Base-by-base conservation (phyloP, 2,113 vertebrate genomes). In the Brachyhypopomus occidentalis region DNA sequence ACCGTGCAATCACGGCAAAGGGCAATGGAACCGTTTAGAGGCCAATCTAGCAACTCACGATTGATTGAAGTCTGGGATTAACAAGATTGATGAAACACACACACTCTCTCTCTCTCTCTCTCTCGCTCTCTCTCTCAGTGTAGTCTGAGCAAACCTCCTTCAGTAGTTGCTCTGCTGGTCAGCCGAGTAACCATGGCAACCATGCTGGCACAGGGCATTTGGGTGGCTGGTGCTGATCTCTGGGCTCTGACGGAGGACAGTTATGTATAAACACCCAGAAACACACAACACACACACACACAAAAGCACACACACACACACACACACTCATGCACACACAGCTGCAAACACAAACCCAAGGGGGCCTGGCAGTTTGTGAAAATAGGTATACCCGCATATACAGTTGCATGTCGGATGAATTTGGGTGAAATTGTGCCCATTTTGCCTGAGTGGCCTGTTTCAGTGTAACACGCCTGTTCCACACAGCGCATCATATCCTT, bases 101-200 rank as follows among this genome's bases (percentile, higher is more conserved):
- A 3, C 6, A 23, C 45, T 25, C 38, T 17, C 3, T n/a, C 58
- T n/a, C 73, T 25, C 74, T 25, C 59, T 63, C 59, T 45, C 56
- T 23, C 73, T 52, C 45, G 16, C 20, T 38, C 22, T 2, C 11
- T 45, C 30, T 67, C n/a, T 16, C 34, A 67, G 9, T 20, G 25
- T 22, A 66, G 23, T 55, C 16, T 38, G 45, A 56, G 48, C n/a
- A 38, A 62, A 80, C 30, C 38, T 23, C 56, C 27, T 48, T 20
- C n/a, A 71, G 9, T 59, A 45, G 0, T 73, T 8, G 34, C 55
- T 25, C 38, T 63, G 70, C 20, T 22, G 69, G 75, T 77, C 73
- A 48, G 67, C 23, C 4, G 14, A 22, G 82, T 78, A 72, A 79
- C 82, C 78, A 81, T 84, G 71, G 85, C 55, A 86, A 84, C 78